Percentiles rank a stretch among this genome's conserved stretches.
Conservation (phyloP, 30 jellyfish, hydroid and myxozoan genomes). For the Hydra vulgaris region DNA sequence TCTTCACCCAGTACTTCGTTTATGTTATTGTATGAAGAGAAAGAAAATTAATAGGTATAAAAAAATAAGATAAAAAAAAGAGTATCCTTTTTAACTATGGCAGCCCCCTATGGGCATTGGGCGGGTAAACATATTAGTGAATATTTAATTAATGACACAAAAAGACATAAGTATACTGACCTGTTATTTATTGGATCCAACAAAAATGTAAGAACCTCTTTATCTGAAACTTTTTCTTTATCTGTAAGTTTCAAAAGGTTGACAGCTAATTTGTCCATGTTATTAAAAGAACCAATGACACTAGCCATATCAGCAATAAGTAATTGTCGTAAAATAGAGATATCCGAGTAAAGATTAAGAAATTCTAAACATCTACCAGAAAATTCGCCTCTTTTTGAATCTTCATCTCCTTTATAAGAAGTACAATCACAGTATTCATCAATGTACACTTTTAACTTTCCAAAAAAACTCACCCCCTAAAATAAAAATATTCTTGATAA, state of each 20-base stretch:
- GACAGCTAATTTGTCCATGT: background rate
- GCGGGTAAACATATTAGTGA: too few relatives aligned
- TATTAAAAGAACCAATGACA: background rate
- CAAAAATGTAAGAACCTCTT: background rate
- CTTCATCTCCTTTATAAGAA: background rate
- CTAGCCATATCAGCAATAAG: background rate
- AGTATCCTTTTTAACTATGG: too few relatives aligned
- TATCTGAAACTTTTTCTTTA: background rate
- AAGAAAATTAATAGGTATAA: too few relatives aligned
- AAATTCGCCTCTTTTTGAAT: background rate
- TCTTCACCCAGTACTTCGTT: too few relatives aligned
- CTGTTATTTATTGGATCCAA: background rate
- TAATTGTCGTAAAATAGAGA: background rate
- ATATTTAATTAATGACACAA: too few relatives aligned
- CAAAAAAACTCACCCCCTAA: background rate
- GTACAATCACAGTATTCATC: background rate
- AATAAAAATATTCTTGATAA: background rate
- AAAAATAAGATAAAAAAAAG: too few relatives aligned
- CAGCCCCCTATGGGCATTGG: too few relatives aligned
- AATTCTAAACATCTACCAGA: background rate
- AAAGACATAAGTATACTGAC: background rate
- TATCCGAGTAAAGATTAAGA: background rate
- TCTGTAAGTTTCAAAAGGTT: background rate
- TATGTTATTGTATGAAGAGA: too few relatives aligned
- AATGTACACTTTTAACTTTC: background rate